phyloP scores from a whole-genome alignment of 2,797 vertebrate species.

The Psittacula derbiana region DNA sequence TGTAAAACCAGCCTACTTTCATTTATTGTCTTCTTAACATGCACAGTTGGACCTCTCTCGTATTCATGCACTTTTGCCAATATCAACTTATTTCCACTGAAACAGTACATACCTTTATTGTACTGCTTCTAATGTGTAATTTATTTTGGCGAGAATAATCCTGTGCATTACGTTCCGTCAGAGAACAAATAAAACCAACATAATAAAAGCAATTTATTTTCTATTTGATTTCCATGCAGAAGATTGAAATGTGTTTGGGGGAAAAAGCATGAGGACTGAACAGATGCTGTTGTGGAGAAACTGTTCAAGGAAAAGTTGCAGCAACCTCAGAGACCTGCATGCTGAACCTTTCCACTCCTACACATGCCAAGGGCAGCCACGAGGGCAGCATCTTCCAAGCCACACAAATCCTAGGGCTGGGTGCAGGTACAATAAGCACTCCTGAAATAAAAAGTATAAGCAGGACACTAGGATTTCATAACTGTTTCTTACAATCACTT shows the following conservation, averaged over 20 bases:
- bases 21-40: slow-evolving; percentile 1
- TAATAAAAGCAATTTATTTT: slow-evolving; percentile 20
- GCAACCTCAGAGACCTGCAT: not conserved
- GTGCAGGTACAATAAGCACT: not conserved
- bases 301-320: not conserved
- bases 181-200: slow-evolving; percentile 37
- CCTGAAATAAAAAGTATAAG: not conserved
- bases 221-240: not conserved
- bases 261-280: not conserved
- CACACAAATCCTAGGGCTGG: not conserved
- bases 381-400: not conserved
- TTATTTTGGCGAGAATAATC: slow-evolving; percentile 5
- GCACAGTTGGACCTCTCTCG: not conserved
- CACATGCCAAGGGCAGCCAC: rapidly evolving
- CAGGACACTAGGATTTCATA: not conserved
- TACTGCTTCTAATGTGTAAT: not conserved
- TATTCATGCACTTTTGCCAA: not conserved
- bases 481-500: not conserved
- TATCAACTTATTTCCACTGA: not conserved
- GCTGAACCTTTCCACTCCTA: not conserved
- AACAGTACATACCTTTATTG: slow-evolving; percentile 12
- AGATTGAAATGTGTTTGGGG: not conserved
- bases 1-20: not conserved
- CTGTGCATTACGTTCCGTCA: not conserved
- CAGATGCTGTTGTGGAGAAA: not conserved